A percentile compares a stretch with the other conserved stretches of the same genome.
These are phyloP conservation scores for Hydrolagus affinis DNA, from an alignment of 2,113 vertebrate species.

Conservation along the genomic window DNA sequence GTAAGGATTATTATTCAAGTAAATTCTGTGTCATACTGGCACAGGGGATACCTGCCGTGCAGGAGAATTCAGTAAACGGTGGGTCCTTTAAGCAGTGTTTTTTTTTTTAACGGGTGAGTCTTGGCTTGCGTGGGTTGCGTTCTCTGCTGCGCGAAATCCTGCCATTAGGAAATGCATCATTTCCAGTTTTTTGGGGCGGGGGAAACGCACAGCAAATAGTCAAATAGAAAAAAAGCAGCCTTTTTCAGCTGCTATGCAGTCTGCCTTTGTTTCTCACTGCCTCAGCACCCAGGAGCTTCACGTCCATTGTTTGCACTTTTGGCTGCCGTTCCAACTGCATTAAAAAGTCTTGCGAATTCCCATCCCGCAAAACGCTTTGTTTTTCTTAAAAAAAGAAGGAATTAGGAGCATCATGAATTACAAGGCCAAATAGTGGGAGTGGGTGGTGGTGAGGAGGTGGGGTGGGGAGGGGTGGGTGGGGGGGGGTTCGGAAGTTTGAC, in stretches of 20 bases:
- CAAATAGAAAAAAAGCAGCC: slow-evolving; percentile 42
- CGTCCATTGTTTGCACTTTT: slow-evolving; percentile 42
- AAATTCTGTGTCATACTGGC: neutral
- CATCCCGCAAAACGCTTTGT: slow-evolving; percentile 41
- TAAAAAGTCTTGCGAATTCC: slow-evolving; percentile 48
- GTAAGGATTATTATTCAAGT: neutral
- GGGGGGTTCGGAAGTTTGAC: too few species aligned
- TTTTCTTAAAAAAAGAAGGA: too few species aligned
- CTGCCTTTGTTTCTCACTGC: slow-evolving; percentile 48
- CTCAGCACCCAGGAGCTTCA: slow-evolving; percentile 41
- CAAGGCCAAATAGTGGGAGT: neutral
- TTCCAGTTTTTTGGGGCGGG: slow-evolving; percentile 41
- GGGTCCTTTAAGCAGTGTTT: neutral
- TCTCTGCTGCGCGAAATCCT: slow-evolving; percentile 22
- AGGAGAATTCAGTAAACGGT: neutral
- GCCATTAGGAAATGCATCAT: slow-evolving; percentile 39
- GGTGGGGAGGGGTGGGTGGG: too few species aligned
- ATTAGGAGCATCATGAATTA: neutral
- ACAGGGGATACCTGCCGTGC: neutral
- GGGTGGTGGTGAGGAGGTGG: too few species aligned
- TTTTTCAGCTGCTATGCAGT: slow-evolving; percentile 50
- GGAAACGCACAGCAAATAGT: slow-evolving; percentile 39
- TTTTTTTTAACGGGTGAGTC: neutral
- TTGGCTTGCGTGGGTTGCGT: neutral
- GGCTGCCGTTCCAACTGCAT: slow-evolving; percentile 51